These are phyloP conservation scores for Centruroides vittatus DNA, from an alignment of 1,140 invertebrate genomes.

Conservation along the genomic window DNA sequence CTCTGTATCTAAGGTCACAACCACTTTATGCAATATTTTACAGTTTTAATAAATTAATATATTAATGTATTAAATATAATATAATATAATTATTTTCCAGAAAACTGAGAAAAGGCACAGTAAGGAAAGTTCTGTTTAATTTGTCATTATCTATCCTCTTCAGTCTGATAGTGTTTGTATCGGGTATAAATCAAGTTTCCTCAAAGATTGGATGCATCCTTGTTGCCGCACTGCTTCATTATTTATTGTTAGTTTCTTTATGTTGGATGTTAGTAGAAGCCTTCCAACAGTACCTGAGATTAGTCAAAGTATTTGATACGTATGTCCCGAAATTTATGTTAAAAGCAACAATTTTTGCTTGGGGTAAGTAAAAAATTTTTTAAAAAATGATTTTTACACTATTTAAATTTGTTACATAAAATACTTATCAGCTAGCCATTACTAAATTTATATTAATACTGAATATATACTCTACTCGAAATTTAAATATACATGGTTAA, in stretches of 20 bases:
- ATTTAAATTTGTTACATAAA: too few species aligned
- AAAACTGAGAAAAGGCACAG: conserved; percentile 5
- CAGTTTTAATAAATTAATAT: too few species aligned
- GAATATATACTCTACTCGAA: too few species aligned
- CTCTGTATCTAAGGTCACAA: too few species aligned
- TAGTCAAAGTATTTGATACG: conserved; percentile 34
- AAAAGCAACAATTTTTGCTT: conserved; percentile 31
- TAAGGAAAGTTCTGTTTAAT: conserved; percentile 1
- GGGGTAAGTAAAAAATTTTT: conserved; percentile 29
- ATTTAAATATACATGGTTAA: too few species aligned
- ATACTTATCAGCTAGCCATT: too few species aligned
- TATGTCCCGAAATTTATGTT: conserved; percentile 29
- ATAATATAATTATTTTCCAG: too few species aligned
- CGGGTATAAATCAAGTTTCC: neutral
- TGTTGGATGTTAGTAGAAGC: conserved; percentile 37
- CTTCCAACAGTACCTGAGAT: conserved; percentile 32
- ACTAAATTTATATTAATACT: too few species aligned
- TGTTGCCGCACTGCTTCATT: conserved; percentile 31
- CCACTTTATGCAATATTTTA: too few species aligned
- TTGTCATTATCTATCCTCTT: neutral
- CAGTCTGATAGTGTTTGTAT: conserved; percentile 1
- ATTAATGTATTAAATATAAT: too few species aligned
- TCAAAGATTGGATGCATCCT: conserved; percentile 19
- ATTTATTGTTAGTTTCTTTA: conserved; percentile 33
- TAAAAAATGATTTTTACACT: too few species aligned